These are phyloP conservation scores for Cryptus armator DNA, from an alignment of 2,888 invertebrate genomes.

Conservation along the genomic window DNA sequence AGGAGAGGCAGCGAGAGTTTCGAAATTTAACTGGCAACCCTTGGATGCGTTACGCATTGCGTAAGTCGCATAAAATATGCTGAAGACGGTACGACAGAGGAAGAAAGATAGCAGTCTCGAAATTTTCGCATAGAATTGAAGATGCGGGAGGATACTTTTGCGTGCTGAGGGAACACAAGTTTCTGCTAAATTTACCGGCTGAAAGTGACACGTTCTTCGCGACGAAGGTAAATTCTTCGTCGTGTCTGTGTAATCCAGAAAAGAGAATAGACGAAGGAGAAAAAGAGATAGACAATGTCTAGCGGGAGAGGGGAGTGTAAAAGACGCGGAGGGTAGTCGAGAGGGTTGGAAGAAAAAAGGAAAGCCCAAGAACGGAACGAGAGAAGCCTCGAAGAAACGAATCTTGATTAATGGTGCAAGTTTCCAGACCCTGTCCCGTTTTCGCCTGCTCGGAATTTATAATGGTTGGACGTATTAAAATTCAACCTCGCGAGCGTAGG, in stretches of 20 bases:
- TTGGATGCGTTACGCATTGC: conserved; percentile 23
- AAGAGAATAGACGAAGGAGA: conserved; percentile 33
- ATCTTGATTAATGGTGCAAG: conserved; percentile 84
- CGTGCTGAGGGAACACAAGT: neutral
- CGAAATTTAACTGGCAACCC: conserved; percentile 19
- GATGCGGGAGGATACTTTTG: neutral
- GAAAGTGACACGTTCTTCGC: conserved; percentile 56
- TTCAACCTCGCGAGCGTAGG: conserved; percentile 76
- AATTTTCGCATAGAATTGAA: neutral
- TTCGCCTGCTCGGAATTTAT: conserved; percentile 79
- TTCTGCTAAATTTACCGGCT: conserved; percentile 31
- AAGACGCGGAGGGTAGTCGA: conserved; percentile 27
- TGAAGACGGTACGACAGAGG: neutral
- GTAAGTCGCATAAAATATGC: neutral
- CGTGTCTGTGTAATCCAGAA: conserved; percentile 30
- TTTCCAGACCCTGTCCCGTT: conserved; percentile 75
- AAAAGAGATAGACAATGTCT: neutral
- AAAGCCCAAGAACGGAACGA: conserved; percentile 36
- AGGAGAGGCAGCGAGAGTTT: neutral
- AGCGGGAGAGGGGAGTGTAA: conserved; percentile 10
- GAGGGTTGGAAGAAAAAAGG: conserved; percentile 36
- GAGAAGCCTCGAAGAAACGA: conserved; percentile 77
- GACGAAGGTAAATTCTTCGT: conserved; percentile 51
- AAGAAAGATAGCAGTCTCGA: neutral
- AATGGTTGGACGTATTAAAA: conserved; percentile 82